Percentiles rank a stretch among this genome's conserved stretches.
These are phyloP conservation scores for Hirundo rustica DNA, from an alignment of 2,797 vertebrate species.

Conservation along the genomic window DNA sequence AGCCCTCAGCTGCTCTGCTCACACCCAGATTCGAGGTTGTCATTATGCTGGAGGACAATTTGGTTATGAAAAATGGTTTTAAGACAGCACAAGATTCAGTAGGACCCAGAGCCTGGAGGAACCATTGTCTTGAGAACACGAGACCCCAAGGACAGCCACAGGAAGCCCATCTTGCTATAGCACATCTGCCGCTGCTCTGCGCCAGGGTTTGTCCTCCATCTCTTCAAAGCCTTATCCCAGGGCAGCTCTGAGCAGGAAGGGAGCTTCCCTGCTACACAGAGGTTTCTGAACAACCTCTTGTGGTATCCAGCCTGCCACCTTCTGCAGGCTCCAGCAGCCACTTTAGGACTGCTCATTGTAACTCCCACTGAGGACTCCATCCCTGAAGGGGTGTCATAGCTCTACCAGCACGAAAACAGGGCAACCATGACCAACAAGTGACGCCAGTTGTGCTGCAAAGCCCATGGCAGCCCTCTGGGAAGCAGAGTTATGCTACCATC, in stretches of 20 bases:
- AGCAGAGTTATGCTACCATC: background rate
- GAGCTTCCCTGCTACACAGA: background rate
- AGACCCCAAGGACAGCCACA: accelerated
- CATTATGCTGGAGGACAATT: background rate
- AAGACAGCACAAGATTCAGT: background rate
- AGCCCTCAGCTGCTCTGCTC: background rate
- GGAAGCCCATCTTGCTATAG: background rate
- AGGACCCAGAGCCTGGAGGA: background rate
- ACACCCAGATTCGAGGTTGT: background rate
- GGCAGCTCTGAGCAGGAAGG: background rate
- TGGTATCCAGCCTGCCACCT: background rate
- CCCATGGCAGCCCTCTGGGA: background rate
- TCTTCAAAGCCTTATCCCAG: background rate
- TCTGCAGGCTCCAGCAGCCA: background rate
- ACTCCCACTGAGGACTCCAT: background rate
- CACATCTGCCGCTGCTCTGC: accelerated
- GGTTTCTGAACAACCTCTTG: background rate
- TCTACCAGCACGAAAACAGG: background rate
- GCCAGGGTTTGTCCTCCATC: background rate
- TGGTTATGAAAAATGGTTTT: background rate
- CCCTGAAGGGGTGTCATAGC: background rate
- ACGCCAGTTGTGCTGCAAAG: background rate
- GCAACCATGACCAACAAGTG: background rate
- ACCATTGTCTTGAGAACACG: background rate
- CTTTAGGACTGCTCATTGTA: background rate